Percentiles rank a stretch among this genome's conserved stretches.
Evolutionary conservation across 2,888 invertebrate genomes (phyloP).

Genomic region (Watsonalla binaria): DNA sequence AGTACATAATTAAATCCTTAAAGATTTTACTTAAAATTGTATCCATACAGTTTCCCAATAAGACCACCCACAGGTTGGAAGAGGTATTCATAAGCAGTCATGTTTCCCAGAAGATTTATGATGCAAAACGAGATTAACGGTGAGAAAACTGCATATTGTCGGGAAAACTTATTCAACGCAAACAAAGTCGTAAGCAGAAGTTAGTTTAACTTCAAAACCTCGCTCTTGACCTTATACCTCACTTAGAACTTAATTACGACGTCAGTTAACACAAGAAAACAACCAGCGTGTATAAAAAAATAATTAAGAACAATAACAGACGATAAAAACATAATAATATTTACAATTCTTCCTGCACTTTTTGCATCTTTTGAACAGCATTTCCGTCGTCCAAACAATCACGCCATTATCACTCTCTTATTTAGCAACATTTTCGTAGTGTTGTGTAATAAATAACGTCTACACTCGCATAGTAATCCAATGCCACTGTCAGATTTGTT

Average conservation of each 20-base stretch:
- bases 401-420: not conserved
- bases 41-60: too few relatives aligned
- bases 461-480: not conserved
- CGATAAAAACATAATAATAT: slow-evolving; percentile 18
- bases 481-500: not conserved
- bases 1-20: too few relatives aligned
- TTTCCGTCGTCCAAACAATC: slow-evolving; percentile 10
- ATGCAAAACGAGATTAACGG: too few relatives aligned
- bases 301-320: not conserved
- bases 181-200: too few relatives aligned
- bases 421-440: not conserved
- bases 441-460: not conserved
- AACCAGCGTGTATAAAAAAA: slow-evolving; percentile 4
- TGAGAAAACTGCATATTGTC: too few relatives aligned
- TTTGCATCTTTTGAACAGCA: slow-evolving; percentile 67
- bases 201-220: too few relatives aligned
- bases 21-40: too few relatives aligned
- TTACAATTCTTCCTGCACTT: slow-evolving; percentile 65
- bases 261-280: not conserved
- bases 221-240: not conserved
- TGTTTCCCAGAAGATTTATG: too few relatives aligned
- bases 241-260: not conserved
- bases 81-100: too few relatives aligned
- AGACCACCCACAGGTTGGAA: too few relatives aligned
- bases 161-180: too few relatives aligned